Evolutionary conservation across 2,888 invertebrate genomes (phyloP), one percentile per base, ranked within the genome.

Genomic region (Abscondita cerata): DNA sequence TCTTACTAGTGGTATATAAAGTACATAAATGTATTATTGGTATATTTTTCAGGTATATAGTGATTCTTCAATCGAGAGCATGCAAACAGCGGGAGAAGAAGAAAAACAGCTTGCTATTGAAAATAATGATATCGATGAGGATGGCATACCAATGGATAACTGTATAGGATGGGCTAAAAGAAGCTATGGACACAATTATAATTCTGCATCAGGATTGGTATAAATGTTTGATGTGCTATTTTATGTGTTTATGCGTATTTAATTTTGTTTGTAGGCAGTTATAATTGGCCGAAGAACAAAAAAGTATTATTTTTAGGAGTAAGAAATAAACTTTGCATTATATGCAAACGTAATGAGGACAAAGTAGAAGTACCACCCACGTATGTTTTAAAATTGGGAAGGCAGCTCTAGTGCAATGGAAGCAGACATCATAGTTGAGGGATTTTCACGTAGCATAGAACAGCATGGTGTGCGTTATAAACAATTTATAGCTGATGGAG

Each of bases 401-500:
- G 41, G 44, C 1, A 20, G 20, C 18, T 40, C 41, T n/a, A 13
- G 41, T 9, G 20, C 41, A 18, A 53, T 41, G 25, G 53, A 41
- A 41, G 38, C 36, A 19, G 41, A 40, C 25, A 52, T 52, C 13
- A 20, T 53, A 11, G 40, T 53, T 1, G 33, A 53, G n/a, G 44
- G 40, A 9, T 52, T 40, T 40, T 16, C 11, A n/a, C 12, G 9
- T 11, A 53, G 53, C 20, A 12, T 13, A 16, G 11, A 40, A 25
- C 19, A n/a, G n/a, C 53, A 41, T 15, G 3, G 15, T 15, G 5
- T 52, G 12, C 8, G 44, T 12, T 41, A 53, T 53, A 41, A 41
- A 53, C 13, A 20, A n/a, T 53, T 53, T 12, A 53, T 53, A 12
- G 53, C 41, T 13, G 53, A 53, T 41, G 41, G 41, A 3, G 53